Percentiles rank a stretch among this genome's conserved stretches.
phyloP scores from a whole-genome alignment of 1,140 invertebrate species.

The Polypedilum vanderplanki region DNA sequence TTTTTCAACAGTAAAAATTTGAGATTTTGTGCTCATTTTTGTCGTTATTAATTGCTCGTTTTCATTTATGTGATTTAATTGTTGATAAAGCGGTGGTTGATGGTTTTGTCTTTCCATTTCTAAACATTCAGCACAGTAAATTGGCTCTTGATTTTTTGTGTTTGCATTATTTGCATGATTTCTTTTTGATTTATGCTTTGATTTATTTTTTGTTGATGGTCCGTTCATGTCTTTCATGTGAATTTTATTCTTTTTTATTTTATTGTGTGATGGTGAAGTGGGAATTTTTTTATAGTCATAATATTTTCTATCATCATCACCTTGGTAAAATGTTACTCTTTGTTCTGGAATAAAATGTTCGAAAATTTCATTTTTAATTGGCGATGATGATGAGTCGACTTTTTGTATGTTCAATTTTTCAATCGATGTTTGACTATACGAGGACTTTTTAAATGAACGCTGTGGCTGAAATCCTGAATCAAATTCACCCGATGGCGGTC shows the following conservation, averaged over 20 bases:
- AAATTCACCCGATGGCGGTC: background rate
- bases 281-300: slow-evolving; percentile 6
- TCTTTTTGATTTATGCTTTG: background rate
- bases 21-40: slow-evolving; percentile 15
- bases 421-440: slow-evolving; percentile 25
- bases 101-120: background rate
- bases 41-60: slow-evolving; percentile 8
- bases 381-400: background rate
- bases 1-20: background rate
- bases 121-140: slow-evolving; percentile 30
- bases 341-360: background rate
- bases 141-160: background rate
- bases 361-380: background rate
- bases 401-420: background rate
- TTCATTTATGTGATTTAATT: background rate
- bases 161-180: background rate
- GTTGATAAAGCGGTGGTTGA: background rate
- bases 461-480: background rate
- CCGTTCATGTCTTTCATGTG: background rate
- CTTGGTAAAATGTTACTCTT: background rate
- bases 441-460: slow-evolving; percentile 24
- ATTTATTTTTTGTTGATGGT: background rate
- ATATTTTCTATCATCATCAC: background rate
- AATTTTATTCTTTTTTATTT: slow-evolving; percentile 21
- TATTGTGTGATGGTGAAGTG: background rate